Conservation (phyloP, 2,888 invertebrate genomes). For the Bunonema sp. region DNA sequence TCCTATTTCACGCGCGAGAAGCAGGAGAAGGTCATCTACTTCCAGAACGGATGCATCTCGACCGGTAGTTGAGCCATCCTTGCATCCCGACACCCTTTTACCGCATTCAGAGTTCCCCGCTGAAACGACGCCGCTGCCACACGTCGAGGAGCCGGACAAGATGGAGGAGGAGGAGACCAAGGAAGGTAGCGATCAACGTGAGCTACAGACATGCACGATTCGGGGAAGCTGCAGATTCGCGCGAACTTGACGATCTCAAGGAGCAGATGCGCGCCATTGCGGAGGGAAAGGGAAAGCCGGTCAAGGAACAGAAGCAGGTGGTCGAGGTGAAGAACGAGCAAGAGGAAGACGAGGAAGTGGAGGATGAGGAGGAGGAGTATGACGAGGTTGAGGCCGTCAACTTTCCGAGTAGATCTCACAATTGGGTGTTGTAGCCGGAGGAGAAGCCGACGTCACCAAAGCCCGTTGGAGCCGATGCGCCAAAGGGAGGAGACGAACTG, state of each 20-base stretch:
- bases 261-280: not conserved
- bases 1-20: conserved; percentile 14
- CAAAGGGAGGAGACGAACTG: conserved; percentile 4
- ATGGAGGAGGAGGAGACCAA: conserved; percentile 1
- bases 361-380: conserved; percentile 4
- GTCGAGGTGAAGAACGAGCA: too few species aligned
- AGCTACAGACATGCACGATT: not conserved
- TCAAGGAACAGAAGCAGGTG: too few species aligned
- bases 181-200: not conserved
- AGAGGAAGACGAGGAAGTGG: conserved; percentile 6
- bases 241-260: conserved; percentile 1
- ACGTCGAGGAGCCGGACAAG: conserved; percentile 1
- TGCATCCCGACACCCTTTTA: not conserved
- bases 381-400: not conserved
- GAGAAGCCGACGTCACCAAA: not conserved
- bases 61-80: not conserved
- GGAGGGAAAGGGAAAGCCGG: too few species aligned
- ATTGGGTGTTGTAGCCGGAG: not conserved
- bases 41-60: conserved; percentile 35
- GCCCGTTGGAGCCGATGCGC: conserved; percentile 2
- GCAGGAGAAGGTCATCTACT: conserved; percentile 32
- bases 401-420: not conserved
- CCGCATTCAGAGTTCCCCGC: not conserved
- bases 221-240: not conserved
- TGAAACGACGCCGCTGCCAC: not conserved